phyloP scores from a whole-genome alignment of 2,113 vertebrate genomes.

The Cacatua alba region DNA sequence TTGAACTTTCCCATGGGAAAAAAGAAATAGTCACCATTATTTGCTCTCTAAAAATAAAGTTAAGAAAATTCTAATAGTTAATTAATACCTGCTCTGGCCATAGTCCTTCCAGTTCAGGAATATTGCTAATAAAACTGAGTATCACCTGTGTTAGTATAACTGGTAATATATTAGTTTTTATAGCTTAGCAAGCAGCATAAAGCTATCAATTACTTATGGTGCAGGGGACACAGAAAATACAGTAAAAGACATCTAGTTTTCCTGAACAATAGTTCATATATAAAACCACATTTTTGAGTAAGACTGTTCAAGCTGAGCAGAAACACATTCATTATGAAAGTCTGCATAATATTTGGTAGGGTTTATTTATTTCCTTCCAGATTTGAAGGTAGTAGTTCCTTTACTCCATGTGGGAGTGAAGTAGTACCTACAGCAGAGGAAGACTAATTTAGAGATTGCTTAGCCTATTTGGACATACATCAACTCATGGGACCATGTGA shows the following conservation, averaged over 20 bases:
- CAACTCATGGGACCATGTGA: background rate
- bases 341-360: constrained; percentile 21
- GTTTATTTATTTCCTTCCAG: constrained; percentile 11
- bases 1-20: background rate
- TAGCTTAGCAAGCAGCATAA: constrained; percentile 24
- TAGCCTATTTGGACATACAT: background rate
- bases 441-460: background rate
- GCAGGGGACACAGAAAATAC: constrained; percentile 14
- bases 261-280: background rate
- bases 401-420: background rate
- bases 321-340: constrained; percentile 48
- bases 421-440: background rate
- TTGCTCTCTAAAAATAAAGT: constrained; percentile 43
- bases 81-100: background rate
- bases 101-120: constrained; percentile 22
- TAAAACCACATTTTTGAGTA: constrained; percentile 27
- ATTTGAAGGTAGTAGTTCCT: constrained; percentile 20
- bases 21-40: background rate
- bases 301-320: background rate
- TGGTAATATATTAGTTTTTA: constrained; percentile 52
- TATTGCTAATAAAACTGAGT: background rate
- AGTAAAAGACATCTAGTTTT: constrained; percentile 40
- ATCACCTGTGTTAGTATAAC: constrained; percentile 20
- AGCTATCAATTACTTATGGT: constrained; percentile 29
- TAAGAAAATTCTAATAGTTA: background rate